Evolutionary conservation across 2,888 invertebrate genomes (phyloP), one percentile per base, ranked within the genome.

Genomic region (Parasteatoda lunata): DNA sequence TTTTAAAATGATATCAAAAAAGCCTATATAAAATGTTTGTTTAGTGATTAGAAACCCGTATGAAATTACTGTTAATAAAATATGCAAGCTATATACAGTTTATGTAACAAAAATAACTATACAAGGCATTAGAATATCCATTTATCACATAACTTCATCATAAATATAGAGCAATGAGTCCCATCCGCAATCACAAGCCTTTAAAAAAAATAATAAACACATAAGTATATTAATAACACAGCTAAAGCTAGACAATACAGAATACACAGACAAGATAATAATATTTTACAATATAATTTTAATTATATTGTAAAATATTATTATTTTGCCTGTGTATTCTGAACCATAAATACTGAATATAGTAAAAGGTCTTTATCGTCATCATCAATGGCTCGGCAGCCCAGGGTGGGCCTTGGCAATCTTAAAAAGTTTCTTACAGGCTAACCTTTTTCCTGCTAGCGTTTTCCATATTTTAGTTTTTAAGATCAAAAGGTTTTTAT

Each of bases 171-270:
- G 70, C 45, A 80, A 54, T n/a, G 85, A 86, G n/a, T 86, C 85
- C 80, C 80, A 86, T 15, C 80, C 70, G 68, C 85, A 86, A 51
- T 86, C 85, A 86, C 77, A 80, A 13, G 52, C 80, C 85, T 86
- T 15, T 51, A 80, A 77, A 5, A 69, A 69, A 65, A 76, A 69
- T 9, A 9, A 73, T 0, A 77, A 47, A 8, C n/a, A 65, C 30
- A 7, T 52, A 2, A 54, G n/a, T 15, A 9, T 2, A 73, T 47
- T 9, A 45, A 65, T 8, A 3, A 30, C 30, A n/a, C 11, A 51
- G 66, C 9, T 30, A 30, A 15, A 48, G 70, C 13, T 59, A 45
- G 5, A 51, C 13, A 51, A 6, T n/a, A n/a, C n/a, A n/a, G n/a
- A n/a, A n/a, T n/a, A n/a, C n/a, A n/a, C n/a, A n/a, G n/a, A n/a